Conservation (phyloP, 1,140 invertebrate species). For the Ceratosolen solmsi region DNA sequence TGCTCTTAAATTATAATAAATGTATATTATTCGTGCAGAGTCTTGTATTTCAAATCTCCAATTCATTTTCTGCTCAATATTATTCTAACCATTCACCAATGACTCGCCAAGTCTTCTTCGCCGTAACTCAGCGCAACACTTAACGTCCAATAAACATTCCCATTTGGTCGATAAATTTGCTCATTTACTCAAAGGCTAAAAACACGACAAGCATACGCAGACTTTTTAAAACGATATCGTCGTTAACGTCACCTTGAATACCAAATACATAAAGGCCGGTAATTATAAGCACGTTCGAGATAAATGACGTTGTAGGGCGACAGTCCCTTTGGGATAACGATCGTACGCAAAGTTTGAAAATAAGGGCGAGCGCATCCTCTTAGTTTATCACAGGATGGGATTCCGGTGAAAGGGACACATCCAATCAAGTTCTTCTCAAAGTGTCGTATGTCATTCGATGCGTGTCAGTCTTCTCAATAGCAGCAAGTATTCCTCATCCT, state of each 20-base stretch:
- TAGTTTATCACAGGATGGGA: background rate
- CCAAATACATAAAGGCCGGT: background rate
- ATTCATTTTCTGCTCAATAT: no score
- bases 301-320: slow-evolving; percentile 52
- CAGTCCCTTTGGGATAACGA: slow-evolving; percentile 36
- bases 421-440: slow-evolving; percentile 48
- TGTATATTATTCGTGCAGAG: no score
- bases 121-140: no score
- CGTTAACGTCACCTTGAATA: background rate
- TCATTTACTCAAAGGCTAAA: background rate
- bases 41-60: no score
- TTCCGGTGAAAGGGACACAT: slow-evolving; percentile 50
- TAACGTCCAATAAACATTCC: background rate
- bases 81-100: no score
- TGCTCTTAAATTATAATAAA: no score
- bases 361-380: slow-evolving; percentile 13
- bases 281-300: slow-evolving; percentile 37
- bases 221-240: background rate
- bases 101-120: no score
- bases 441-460: slow-evolving; percentile 26
- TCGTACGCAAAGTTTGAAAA: background rate
- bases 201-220: no score
- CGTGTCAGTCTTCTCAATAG: background rate
- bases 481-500: background rate
- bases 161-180: background rate